phyloP scores from a whole-genome alignment of 2,113 vertebrate species.

The Laticauda colubrina region DNA sequence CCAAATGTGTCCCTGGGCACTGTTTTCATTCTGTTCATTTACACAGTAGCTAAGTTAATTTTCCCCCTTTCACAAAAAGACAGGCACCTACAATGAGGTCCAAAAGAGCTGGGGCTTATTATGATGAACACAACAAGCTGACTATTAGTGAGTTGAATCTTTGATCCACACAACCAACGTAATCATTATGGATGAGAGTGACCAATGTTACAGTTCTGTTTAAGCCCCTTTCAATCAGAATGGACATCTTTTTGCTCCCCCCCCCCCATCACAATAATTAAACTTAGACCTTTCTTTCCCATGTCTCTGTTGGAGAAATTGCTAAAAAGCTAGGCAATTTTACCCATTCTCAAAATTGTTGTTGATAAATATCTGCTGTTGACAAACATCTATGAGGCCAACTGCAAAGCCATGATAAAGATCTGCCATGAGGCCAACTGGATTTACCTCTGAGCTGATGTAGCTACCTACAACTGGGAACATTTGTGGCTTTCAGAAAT shows the following conservation, averaged over 20 bases:
- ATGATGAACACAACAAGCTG: neutral
- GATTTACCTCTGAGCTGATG: neutral
- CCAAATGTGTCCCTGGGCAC: conserved; percentile 64
- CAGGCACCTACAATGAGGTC: neutral
- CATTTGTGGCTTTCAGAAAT: neutral
- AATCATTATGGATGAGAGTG: neutral
- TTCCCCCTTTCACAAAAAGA: conserved; percentile 47
- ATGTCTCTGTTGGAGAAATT: neutral
- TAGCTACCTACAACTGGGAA: neutral
- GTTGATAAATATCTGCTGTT: neutral
- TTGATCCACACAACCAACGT: neutral
- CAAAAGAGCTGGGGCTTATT: conserved; percentile 20
- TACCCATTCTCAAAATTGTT: neutral
- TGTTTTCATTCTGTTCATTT: conserved; percentile 35
- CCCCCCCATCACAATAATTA: neutral
- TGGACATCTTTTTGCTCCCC: neutral
- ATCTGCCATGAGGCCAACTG: neutral
- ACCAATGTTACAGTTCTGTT: neutral
- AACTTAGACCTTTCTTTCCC: neutral
- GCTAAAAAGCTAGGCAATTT: neutral
- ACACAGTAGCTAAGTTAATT: conserved; percentile 51
- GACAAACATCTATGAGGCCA: neutral
- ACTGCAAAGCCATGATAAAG: neutral
- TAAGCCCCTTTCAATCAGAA: neutral
- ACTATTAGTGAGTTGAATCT: neutral